Base-by-base conservation (phyloP, 2,888 invertebrate genomes). In the Scelioninae gen. 1 region DNA sequence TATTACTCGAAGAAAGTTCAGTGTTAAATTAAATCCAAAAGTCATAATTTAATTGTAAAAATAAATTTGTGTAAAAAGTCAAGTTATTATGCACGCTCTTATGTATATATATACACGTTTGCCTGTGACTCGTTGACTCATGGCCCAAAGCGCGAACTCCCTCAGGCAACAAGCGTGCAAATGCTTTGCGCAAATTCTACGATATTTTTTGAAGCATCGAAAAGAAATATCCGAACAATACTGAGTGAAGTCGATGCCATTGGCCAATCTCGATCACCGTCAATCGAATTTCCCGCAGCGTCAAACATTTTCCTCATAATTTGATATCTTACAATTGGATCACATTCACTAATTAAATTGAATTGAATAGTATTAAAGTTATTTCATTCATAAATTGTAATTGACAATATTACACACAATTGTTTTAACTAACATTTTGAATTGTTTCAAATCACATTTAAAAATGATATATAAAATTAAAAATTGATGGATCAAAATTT, bases 61-160 rank as follows among this genome's bases (percentile, higher is more conserved):
- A 29, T 43, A 66, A 53, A 53, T n/a, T n/a, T 51, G 13, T 11
- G 32, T 29, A 40, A 66, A 45, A 29, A 32, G 23, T 11, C 5
- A 47, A 53, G 29, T 40, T 29, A 51, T 66, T 53, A 66, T 40
- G 34, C 8, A 34, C 31, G 10, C 7, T 40, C 8, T 13, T 53
- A 13, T 34, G 13, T 32, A 38, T 66, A 10, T 16, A 13, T 49
- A 38, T 66, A 43, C 43, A 11, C 10, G 38, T 40, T 13, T 40
- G 53, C 5, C n/a, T n/a, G 63, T 38, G 34, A 38, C 29, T 29
- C 40, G 40, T 53, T 53, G 66, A 53, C 66, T 66, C 38, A 51
- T 53, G 40, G 66, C 66, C 66, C 40, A 10, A 40, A 66, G 66
- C 53, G 66, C 66, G 66, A 29, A 51, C 9, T 66, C 29, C 53